Conservation (phyloP, 2,797 vertebrate genomes). For the Thripadectes ignobilis region DNA sequence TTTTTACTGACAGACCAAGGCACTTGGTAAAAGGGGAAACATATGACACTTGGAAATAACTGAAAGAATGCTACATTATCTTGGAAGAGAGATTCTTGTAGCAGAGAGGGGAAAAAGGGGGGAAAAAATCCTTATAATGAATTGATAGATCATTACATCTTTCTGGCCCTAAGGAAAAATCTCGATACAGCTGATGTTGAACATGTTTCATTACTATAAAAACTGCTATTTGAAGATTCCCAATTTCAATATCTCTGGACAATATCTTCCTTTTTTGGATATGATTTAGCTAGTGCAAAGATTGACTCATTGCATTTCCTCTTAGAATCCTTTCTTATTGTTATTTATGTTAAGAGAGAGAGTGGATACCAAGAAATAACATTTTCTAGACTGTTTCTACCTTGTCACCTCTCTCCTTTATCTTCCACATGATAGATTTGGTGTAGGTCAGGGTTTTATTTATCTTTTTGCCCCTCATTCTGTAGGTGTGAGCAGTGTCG, state of each 20-base stretch:
- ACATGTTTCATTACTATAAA: background rate
- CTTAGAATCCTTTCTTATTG: background rate
- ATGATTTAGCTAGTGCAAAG: background rate
- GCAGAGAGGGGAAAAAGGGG: fast-evolving
- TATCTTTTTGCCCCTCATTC: background rate
- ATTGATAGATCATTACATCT: background rate
- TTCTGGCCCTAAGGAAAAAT: background rate
- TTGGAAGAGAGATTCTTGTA: background rate
- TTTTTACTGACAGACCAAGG: background rate
- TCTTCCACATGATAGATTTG: background rate
- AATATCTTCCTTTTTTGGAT: background rate
- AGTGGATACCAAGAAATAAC: background rate
- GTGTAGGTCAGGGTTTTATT: background rate
- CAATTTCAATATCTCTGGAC: background rate
- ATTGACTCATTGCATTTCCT: background rate
- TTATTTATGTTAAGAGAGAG: background rate
- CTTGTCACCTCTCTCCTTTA: background rate
- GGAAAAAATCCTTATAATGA: background rate
- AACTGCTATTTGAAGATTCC: background rate
- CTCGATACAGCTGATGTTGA: background rate
- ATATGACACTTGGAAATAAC: background rate
- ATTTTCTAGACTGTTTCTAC: background rate
- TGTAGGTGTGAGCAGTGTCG: fast-evolving
- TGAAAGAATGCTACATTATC: background rate
- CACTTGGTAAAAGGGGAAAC: background rate